phyloP scores from a whole-genome alignment of 2,113 vertebrate species.

The Murina feae region DNA sequence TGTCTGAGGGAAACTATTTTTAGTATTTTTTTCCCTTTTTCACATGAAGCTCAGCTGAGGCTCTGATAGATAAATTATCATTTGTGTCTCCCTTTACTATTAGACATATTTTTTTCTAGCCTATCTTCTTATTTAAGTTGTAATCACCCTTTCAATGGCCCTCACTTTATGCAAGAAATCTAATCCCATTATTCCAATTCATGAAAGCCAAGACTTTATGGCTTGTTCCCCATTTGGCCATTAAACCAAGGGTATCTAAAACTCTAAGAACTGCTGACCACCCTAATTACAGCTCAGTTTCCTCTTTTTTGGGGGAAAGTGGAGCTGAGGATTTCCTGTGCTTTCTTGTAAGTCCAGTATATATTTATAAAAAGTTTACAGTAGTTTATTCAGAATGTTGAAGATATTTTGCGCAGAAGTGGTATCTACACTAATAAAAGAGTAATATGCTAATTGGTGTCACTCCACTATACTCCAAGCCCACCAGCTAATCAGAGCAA shows the following conservation, averaged over 20 bases:
- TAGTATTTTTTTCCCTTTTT: neutral
- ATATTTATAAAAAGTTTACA: neutral
- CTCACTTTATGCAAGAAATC: neutral
- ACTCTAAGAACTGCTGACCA: neutral
- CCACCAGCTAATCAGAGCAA: too few relatives aligned
- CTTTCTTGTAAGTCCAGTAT: neutral
- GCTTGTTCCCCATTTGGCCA: neutral
- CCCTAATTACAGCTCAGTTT: neutral
- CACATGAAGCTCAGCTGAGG: neutral
- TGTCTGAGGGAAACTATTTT: neutral
- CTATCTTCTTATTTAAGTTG: neutral
- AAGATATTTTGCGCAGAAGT: neutral
- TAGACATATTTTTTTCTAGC: neutral
- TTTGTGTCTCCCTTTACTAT: neutral
- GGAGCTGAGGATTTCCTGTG: neutral
- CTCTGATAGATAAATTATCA: neutral
- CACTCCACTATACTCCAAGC: too few relatives aligned
- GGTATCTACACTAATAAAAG: too few relatives aligned
- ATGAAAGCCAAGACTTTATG: neutral
- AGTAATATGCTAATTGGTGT: too few relatives aligned
- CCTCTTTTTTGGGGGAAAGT: too few relatives aligned
- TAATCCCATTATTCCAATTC: neutral
- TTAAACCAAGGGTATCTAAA: neutral
- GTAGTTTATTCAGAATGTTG: neutral
- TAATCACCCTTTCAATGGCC: neutral